Evolutionary conservation across 2,797 vertebrate genomes (phyloP).

Genomic region (Esox lucius): DNA sequence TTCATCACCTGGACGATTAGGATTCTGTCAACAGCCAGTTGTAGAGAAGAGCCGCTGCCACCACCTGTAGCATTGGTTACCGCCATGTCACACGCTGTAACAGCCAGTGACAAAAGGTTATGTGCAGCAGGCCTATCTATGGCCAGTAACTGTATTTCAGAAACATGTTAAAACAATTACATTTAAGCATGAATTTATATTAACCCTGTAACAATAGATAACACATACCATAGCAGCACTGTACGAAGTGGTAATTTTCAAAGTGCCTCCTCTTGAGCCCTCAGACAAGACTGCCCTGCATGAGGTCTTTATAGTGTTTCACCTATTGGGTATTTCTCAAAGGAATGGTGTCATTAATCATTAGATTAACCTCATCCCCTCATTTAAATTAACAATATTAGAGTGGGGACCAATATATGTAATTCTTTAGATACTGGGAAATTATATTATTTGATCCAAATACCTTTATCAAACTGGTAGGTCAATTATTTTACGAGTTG

Average conservation of each 20-base stretch:
- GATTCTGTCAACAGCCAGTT: slow-evolving; percentile 5
- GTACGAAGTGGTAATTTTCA: not conserved
- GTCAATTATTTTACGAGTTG: too few species aligned
- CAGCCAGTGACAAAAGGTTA: not conserved
- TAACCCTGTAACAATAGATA: not conserved
- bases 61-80: not conserved
- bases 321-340: not conserved
- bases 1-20: slow-evolving; percentile 54
- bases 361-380: not conserved
- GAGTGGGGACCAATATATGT: not conserved
- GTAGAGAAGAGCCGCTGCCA: not conserved
- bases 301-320: not conserved
- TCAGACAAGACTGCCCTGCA: not conserved
- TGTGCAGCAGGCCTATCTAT: not conserved
- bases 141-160: not conserved
- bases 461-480: too few species aligned
- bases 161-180: not conserved
- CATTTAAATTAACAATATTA: not conserved
- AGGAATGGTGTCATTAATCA: not conserved
- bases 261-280: not conserved
- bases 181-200: not conserved
- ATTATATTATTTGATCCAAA: too few species aligned
- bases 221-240: not conserved
- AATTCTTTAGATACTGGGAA: not conserved
- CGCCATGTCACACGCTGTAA: slow-evolving; percentile 1